Conservation (phyloP, 2,797 vertebrate species). For the Pempheris klunzingeri region DNA sequence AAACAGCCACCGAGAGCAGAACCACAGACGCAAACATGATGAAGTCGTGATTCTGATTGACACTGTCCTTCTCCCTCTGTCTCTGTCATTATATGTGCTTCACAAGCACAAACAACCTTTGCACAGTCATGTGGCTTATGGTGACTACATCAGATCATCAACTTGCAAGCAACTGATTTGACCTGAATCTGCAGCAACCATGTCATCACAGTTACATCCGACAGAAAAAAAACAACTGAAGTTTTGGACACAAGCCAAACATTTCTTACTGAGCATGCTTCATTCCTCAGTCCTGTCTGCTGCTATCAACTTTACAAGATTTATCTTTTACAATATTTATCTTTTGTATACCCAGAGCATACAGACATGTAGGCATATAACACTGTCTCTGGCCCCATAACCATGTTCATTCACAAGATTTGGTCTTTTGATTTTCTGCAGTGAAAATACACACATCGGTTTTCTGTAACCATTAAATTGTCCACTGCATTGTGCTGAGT, state of each 20-base stretch:
- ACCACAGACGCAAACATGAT: constrained; percentile 53
- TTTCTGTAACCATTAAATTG: no score
- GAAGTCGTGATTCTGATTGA: background rate
- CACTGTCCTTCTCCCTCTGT: background rate
- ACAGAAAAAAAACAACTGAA: background rate
- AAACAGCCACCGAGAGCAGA: constrained; percentile 28
- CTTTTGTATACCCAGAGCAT: background rate
- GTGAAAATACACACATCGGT: no score
- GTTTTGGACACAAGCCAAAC: background rate
- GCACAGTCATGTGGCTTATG: constrained; percentile 11
- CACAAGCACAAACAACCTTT: constrained; percentile 25
- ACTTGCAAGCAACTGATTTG: background rate
- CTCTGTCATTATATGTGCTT: background rate
- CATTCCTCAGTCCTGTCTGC: background rate
- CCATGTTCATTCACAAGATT: no score
- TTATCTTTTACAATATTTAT: background rate
- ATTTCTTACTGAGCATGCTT: background rate
- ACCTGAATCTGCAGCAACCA: background rate
- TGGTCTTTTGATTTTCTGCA: no score
- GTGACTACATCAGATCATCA: background rate
- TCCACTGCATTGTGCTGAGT: no score
- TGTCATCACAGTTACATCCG: background rate
- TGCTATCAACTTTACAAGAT: background rate
- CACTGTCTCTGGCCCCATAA: no score
- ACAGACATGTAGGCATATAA: no score